phyloP scores from a whole-genome alignment of 2,888 invertebrate genomes.

The Caenorhabditis japonica region DNA sequence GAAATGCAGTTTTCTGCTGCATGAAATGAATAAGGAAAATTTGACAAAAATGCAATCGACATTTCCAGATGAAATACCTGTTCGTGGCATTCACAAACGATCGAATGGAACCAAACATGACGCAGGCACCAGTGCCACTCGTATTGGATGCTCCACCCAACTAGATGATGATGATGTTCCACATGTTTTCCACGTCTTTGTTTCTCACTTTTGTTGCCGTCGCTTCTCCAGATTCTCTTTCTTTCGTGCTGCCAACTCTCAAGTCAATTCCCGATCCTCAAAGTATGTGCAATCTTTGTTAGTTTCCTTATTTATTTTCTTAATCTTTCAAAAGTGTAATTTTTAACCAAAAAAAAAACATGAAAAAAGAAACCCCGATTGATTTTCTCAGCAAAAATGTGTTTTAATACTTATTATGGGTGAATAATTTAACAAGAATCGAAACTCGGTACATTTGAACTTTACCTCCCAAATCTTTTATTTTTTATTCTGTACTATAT shows the following conservation, averaged over 20 bases:
- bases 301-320: constrained; percentile 9
- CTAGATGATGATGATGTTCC: constrained; percentile 11
- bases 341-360: too few species aligned
- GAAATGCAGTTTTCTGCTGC: too few species aligned
- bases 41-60: too few species aligned
- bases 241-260: constrained; percentile 26
- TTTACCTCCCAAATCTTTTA: not conserved
- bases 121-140: not conserved
- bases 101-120: constrained; percentile 24
- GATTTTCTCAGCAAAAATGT: constrained; percentile 30
- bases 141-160: not conserved
- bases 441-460: constrained; percentile 25
- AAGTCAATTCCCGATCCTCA: constrained; percentile 45
- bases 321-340: too few species aligned
- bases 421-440: constrained; percentile 35
- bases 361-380: constrained; percentile 23
- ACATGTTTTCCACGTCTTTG: not conserved
- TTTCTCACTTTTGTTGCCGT: not conserved
- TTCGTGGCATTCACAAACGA: constrained; percentile 41
- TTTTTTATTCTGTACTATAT: not conserved
- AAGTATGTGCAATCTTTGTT: constrained; percentile 49
- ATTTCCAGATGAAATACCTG: constrained; percentile 22
- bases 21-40: too few species aligned
- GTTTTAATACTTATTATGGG: constrained; percentile 49
- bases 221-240: constrained; percentile 2